These are phyloP conservation scores for Diaprepes abbreviatus DNA, from an alignment of 2,888 invertebrate genomes.

Conservation along the genomic window DNA sequence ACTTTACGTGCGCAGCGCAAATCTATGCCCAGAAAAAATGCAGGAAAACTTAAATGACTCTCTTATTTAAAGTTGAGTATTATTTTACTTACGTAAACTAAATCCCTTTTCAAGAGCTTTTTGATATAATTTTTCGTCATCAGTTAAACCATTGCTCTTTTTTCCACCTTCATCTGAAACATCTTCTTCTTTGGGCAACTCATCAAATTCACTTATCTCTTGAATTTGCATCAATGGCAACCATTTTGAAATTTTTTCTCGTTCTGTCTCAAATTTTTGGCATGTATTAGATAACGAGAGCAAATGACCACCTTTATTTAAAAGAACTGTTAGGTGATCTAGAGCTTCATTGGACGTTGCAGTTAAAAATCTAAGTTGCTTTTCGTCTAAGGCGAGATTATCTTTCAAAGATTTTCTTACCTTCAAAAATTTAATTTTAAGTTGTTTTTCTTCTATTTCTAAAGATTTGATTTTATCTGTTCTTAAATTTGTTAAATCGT, in stretches of 20 bases:
- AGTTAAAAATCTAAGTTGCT: slow-evolving; percentile 55
- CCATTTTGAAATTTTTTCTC: slow-evolving; percentile 65
- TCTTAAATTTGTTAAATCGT: slow-evolving; percentile 48
- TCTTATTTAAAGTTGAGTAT: too few relatives aligned
- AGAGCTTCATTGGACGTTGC: slow-evolving; percentile 66
- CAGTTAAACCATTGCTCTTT: slow-evolving; percentile 21
- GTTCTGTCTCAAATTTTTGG: slow-evolving; percentile 71
- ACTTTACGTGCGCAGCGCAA: too few relatives aligned
- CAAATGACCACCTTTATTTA: slow-evolving; percentile 70
- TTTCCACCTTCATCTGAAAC: not conserved
- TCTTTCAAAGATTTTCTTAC: slow-evolving; percentile 56
- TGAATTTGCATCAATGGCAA: slow-evolving; percentile 38
- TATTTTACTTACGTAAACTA: slow-evolving; percentile 23
- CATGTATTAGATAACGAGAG: slow-evolving; percentile 70
- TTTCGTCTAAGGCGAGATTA: slow-evolving; percentile 58
- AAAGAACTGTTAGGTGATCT: slow-evolving; percentile 66
- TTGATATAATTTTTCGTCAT: slow-evolving; percentile 41
- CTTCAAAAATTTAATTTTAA: slow-evolving; percentile 53
- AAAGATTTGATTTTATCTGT: slow-evolving; percentile 55
- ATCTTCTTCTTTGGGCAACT: not conserved
- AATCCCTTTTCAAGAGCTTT: slow-evolving; percentile 25
- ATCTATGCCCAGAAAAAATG: too few relatives aligned
- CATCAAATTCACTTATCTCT: not conserved
- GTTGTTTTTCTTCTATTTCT: slow-evolving; percentile 49
- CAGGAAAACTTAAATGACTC: too few relatives aligned